Evolutionary conservation across 64 coral and sea anemone genomes (phyloP), one percentile per base, ranked within the genome.

Genomic region (Porites australiensis): DNA sequence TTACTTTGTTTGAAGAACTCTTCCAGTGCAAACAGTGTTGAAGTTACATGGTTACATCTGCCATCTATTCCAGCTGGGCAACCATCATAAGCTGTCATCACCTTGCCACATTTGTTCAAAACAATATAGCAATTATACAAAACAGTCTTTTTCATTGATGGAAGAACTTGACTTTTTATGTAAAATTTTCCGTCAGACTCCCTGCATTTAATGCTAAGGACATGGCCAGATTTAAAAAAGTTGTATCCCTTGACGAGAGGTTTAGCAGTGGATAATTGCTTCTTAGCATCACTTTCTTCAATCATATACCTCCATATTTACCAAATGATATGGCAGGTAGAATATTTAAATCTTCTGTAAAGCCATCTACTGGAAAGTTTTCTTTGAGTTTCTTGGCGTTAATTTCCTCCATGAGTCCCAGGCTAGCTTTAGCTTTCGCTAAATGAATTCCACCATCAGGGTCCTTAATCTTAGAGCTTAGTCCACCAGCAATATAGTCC

Each of bases 71-170:
- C 93, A 60, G 88, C 88, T 19, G 87, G 93, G 44, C 93, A 95
- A 3, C 72, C 50, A 72, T 59, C 74, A 5, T 51, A 52, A 19
- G 79, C 87, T 45, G 50, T 85, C 5, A 83, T 2, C 53, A 95
- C 50, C 44, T 73, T 90, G 13, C 81, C 90, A 65, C 27, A 3
- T 67, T 54, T 83, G 23, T 45, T 22, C 9, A 87, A 61, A 7
- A 87, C 80, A 55, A 95, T 69, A 21, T 22, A 60, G 71, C 79
- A 85, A 15, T 61, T 90, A 62, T 95, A 87, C 44, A 68, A 22
- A 77, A 85, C 16, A 9, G 8, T 75, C 45, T 95, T 95, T 72
- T 88, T 96, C 94, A 96, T 96, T 3, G 89, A 96, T 58, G 94
- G 94, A 4, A 96, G 84, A 7, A 96, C 94, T 70, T 85, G 68